These are phyloP conservation scores for Arothron firmamentum DNA, from an alignment of 2,113 vertebrate species.

Conservation along the genomic window DNA sequence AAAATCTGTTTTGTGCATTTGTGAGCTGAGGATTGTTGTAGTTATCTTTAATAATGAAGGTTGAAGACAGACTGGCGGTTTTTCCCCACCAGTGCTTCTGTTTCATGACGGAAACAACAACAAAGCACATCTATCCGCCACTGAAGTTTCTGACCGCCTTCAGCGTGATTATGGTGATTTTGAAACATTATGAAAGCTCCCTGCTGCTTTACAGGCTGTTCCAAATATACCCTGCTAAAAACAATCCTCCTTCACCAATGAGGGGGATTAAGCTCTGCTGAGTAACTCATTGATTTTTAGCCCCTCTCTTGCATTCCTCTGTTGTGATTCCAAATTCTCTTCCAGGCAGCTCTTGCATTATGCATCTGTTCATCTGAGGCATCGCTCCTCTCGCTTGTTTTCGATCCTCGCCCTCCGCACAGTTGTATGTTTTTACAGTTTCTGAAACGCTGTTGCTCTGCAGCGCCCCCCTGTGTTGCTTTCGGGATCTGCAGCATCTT, in stretches of 20 bases:
- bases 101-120: constrained; percentile 25
- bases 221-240: constrained; percentile 34
- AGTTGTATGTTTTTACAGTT: constrained; percentile 48
- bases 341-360: constrained; percentile 61
- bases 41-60: constrained; percentile 20
- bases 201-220: constrained; percentile 26
- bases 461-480: constrained; percentile 63
- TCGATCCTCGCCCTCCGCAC: constrained; percentile 25
- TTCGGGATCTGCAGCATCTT: constrained; percentile 27
- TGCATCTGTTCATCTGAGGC: constrained; percentile 64
- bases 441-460: constrained; percentile 23
- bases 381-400: constrained; percentile 47
- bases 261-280: constrained; percentile 41
- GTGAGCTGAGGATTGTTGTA: neutral
- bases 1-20: neutral
- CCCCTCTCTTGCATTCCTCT: constrained; percentile 41
- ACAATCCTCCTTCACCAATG: constrained; percentile 35
- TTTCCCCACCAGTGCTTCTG: neutral
- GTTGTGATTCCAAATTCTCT: constrained; percentile 54
- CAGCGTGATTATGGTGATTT: constrained; percentile 45
- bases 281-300: constrained; percentile 50
- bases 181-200: constrained; percentile 39
- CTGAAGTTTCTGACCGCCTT: constrained; percentile 31
- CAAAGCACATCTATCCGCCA: constrained; percentile 40
- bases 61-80: neutral